Conservation (phyloP, 2,888 invertebrate species). For the Ganaspis brasiliensis region DNA sequence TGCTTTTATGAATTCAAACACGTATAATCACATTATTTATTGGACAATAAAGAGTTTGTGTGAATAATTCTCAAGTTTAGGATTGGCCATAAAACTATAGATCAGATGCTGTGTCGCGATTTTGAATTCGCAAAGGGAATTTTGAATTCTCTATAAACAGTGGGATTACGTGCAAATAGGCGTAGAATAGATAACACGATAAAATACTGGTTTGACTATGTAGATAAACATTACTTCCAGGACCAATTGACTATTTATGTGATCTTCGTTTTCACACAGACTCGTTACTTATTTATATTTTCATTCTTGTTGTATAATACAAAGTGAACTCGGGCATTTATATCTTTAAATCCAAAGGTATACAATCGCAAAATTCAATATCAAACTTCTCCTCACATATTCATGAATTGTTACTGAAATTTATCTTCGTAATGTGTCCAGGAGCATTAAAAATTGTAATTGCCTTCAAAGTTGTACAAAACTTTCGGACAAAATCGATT, state of each 20-base stretch:
- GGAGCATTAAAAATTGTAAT: too few species aligned
- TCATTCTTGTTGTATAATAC: not conserved
- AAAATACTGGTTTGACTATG: conserved; percentile 12
- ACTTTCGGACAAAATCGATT: not conserved
- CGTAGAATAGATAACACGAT: conserved; percentile 1
- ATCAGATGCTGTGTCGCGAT: conserved; percentile 16
- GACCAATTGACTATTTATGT: not conserved
- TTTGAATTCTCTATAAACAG: conserved; percentile 9
- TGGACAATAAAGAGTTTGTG: not conserved
- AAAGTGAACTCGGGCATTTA: not conserved
- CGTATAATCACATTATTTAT: too few species aligned
- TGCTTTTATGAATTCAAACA: too few species aligned
- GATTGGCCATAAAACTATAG: conserved; percentile 13
- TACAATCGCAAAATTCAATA: not conserved
- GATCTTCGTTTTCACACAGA: not conserved
- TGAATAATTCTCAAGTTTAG: conserved; percentile 13
- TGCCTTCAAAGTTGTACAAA: not conserved
- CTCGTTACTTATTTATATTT: not conserved
- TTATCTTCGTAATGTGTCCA: too few species aligned
- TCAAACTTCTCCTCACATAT: not conserved
- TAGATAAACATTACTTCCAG: conserved; percentile 17
- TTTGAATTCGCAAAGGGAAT: conserved; percentile 30
- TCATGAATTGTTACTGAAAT: not conserved
- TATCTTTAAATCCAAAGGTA: not conserved
- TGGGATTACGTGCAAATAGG: conserved; percentile 19